These are phyloP conservation scores for Paralichthys olivaceus DNA, from an alignment of 2,113 vertebrate species.

Conservation along the genomic window DNA sequence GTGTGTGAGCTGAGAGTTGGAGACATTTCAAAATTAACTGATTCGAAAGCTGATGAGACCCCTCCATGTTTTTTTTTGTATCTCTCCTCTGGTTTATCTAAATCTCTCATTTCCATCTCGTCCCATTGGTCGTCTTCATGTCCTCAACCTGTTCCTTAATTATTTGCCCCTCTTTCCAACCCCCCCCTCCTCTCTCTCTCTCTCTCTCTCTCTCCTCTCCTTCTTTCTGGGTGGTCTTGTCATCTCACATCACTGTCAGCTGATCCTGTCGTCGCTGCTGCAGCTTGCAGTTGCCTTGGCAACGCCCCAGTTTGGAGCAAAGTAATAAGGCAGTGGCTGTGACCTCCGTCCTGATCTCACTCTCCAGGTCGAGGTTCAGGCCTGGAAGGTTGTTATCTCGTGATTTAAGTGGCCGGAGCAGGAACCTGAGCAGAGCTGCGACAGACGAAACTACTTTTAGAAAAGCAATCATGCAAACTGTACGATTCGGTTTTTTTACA, in stretches of 20 bases:
- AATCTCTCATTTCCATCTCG: background rate
- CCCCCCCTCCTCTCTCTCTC: too few species aligned
- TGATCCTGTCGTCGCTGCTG: slow-evolving; percentile 29
- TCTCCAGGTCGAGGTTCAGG: slow-evolving; percentile 25
- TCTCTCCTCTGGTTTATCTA: background rate
- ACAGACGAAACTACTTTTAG: too few species aligned
- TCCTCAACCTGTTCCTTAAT: slow-evolving; percentile 11
- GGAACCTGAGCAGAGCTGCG: background rate
- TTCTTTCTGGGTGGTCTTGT: slow-evolving; percentile 41
- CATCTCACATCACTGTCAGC: slow-evolving; percentile 61
- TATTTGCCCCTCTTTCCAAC: background rate
- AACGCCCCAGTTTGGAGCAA: slow-evolving; percentile 26
- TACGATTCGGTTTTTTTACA: too few species aligned
- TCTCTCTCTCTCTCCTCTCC: too few species aligned
- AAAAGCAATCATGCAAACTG: too few species aligned
- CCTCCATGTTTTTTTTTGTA: background rate
- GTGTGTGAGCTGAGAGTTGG: background rate
- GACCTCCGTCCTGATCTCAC: slow-evolving; percentile 29
- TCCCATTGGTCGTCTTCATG: background rate
- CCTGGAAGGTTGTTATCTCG: background rate
- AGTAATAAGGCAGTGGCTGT: background rate
- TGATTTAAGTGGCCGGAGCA: background rate
- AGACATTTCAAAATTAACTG: slow-evolving; percentile 31
- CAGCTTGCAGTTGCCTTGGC: slow-evolving; percentile 55
- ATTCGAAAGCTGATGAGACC: slow-evolving; percentile 8